These are phyloP conservation scores for Cabera pusaria DNA, from an alignment of 2,888 invertebrate genomes.

Conservation along the genomic window DNA sequence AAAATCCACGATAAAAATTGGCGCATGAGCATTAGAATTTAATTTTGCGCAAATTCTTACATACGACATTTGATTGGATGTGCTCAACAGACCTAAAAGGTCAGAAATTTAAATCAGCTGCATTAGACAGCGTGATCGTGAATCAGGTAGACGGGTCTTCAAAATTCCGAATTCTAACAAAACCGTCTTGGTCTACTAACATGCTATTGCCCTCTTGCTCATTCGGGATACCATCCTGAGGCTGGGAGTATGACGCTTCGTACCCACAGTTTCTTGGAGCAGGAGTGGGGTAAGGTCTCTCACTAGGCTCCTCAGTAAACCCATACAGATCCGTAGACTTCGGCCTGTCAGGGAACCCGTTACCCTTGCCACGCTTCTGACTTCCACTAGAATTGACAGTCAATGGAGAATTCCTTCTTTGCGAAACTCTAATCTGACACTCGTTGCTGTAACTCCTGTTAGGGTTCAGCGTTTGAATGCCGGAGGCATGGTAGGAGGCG, in stretches of 20 bases:
- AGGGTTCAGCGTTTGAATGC: conserved; percentile 77
- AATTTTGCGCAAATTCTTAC: conserved; percentile 1
- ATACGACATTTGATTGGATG: conserved; percentile 4
- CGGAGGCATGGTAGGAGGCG: conserved; percentile 78
- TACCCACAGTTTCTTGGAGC: conserved; percentile 75
- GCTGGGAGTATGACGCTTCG: conserved; percentile 81
- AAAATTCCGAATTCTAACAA: conserved; percentile 91
- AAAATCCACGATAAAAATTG: conserved; percentile 3
- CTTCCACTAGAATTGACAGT: conserved; percentile 75
- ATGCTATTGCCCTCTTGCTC: conserved; percentile 86
- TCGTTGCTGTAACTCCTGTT: conserved; percentile 77
- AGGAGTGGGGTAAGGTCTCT: conserved; percentile 75
- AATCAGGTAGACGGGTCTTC: conserved; percentile 82
- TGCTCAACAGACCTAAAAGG: conserved; percentile 27
- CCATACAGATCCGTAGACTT: conserved; percentile 85
- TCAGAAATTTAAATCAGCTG: conserved; percentile 74
- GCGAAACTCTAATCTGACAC: conserved; percentile 66
- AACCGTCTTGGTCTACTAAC: conserved; percentile 95
- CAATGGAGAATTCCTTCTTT: conserved; percentile 73
- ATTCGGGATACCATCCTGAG: conserved; percentile 75
- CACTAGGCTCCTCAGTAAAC: conserved; percentile 75
- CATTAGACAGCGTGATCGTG: conserved; percentile 61
- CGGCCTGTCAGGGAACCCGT: conserved; percentile 85
- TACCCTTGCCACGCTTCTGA: conserved; percentile 76
- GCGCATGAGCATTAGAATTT: conserved; percentile 1